Evolutionary conservation across 2,797 vertebrate genomes (phyloP).

Genomic region (Morus bassanus): DNA sequence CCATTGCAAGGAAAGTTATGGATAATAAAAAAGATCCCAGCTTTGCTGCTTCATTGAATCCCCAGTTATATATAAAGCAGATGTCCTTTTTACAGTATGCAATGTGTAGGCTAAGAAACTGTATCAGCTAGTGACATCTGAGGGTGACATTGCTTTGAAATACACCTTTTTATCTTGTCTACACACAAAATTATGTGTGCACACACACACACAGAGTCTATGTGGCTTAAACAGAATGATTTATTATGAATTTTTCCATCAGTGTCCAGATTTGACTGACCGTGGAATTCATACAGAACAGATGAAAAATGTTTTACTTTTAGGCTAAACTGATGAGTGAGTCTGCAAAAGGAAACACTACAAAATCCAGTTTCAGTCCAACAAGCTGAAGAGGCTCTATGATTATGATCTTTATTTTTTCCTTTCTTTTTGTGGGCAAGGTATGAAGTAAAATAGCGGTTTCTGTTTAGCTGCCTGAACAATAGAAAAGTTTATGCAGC

Average conservation of each 20-base stretch:
- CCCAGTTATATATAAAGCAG: conserved; percentile 39
- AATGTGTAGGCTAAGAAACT: neutral
- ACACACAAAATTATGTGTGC: neutral
- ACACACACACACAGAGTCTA: accelerated
- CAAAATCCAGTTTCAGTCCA: conserved; percentile 22
- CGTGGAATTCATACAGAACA: neutral
- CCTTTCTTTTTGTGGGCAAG: conserved; percentile 60
- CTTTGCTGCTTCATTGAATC: conserved; percentile 6
- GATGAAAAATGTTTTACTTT: conserved; percentile 3
- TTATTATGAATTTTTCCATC: neutral
- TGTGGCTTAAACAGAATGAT: neutral
- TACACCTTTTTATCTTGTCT: neutral
- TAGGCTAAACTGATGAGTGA: conserved; percentile 5
- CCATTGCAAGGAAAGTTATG: conserved; percentile 25
- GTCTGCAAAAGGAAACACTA: neutral
- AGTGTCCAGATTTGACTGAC: neutral
- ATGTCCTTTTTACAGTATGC: neutral
- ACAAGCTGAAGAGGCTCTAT: conserved; percentile 14
- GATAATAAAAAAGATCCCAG: conserved; percentile 31
- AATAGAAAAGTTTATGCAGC: conserved; percentile 62
- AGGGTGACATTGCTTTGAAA: neutral
- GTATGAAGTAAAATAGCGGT: conserved; percentile 62
- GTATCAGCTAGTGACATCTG: neutral
- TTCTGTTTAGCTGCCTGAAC: conserved; percentile 68
- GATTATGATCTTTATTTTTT: conserved; percentile 47